Evolutionary conservation across 2,797 vertebrate species (phyloP).

Genomic region (Oryzias sinensis): DNA sequence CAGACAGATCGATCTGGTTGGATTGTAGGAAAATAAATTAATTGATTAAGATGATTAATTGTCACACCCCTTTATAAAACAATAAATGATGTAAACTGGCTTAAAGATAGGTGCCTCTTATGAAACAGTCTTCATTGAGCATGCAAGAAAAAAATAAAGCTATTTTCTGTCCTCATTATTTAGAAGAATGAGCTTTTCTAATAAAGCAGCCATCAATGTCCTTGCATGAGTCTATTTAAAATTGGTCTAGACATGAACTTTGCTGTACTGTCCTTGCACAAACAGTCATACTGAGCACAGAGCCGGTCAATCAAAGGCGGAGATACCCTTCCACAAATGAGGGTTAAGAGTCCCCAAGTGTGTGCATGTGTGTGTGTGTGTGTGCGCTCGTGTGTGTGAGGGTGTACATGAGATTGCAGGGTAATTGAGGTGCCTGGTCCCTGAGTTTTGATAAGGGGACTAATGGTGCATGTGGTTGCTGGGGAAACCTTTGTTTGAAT

Average conservation of each 20-base stretch:
- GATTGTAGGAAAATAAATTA: too few species aligned
- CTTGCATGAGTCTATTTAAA: constrained; percentile 36
- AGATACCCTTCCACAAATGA: constrained; percentile 42
- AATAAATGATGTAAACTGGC: too few species aligned
- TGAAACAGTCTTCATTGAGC: too few species aligned
- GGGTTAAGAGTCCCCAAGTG: constrained; percentile 18
- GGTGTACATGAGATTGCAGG: constrained; percentile 36
- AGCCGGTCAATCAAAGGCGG: constrained; percentile 48
- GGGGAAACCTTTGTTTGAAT: constrained; percentile 74
- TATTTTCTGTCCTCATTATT: background rate
- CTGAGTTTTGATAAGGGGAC: constrained; percentile 67
- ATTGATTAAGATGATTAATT: too few species aligned
- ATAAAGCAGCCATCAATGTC: constrained; percentile 16
- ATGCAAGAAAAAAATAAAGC: background rate
- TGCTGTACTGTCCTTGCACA: constrained; percentile 15
- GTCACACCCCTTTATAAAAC: too few species aligned
- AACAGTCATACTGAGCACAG: constrained; percentile 25
- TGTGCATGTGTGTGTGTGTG: background rate
- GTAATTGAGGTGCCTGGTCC: constrained; percentile 60
- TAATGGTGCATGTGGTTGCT: constrained; percentile 69
- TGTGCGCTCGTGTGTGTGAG: constrained; percentile 1
- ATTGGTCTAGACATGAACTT: constrained; percentile 36
- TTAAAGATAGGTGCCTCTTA: too few species aligned
- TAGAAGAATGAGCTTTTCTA: constrained; percentile 2
- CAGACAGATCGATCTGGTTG: too few species aligned